phyloP scores from a whole-genome alignment of 2,888 invertebrate species.

The Leptinotarsa rubiginosa region DNA sequence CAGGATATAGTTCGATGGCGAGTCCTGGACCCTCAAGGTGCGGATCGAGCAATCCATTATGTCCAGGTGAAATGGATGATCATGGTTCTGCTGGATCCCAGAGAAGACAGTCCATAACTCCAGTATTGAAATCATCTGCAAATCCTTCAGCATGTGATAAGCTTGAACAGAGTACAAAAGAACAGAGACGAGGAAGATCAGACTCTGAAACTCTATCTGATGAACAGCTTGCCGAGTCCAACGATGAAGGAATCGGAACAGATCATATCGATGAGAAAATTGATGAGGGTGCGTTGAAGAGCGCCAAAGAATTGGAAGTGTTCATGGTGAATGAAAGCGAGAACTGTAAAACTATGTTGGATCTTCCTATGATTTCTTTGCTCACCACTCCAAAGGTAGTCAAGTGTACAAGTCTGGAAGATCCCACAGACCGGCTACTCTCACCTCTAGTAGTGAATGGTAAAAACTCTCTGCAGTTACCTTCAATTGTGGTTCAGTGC shows the following conservation, averaged over 20 bases:
- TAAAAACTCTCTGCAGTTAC: slow-evolving; percentile 70
- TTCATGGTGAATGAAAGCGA: slow-evolving; percentile 65
- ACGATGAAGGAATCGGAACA: slow-evolving; percentile 83
- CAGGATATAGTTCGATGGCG: slow-evolving; percentile 88
- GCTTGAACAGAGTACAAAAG: slow-evolving; percentile 62
- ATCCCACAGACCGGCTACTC: slow-evolving; percentile 66
- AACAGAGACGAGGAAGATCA: slow-evolving; percentile 73
- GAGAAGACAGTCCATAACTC: slow-evolving; percentile 69
- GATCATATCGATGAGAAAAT: slow-evolving; percentile 78
- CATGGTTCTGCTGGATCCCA: slow-evolving; percentile 69
- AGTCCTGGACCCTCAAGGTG: slow-evolving; percentile 86
- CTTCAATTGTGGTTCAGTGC: slow-evolving; percentile 72
- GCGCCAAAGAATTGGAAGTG: slow-evolving; percentile 74
- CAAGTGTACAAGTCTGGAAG: slow-evolving; percentile 71
- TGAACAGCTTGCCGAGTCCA: slow-evolving; percentile 77
- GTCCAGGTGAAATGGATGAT: slow-evolving; percentile 81
- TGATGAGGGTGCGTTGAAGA: slow-evolving; percentile 76
- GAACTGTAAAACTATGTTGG: slow-evolving; percentile 63
- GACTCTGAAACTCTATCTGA: slow-evolving; percentile 82
- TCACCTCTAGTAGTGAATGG: slow-evolving; percentile 49
- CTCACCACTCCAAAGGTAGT: slow-evolving; percentile 69
- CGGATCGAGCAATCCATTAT: slow-evolving; percentile 83
- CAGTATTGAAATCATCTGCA: slow-evolving; percentile 72
- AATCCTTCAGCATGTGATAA: slow-evolving; percentile 42
- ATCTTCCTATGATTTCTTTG: slow-evolving; percentile 63